phyloP scores from a whole-genome alignment of 2,113 vertebrate species.

The Perca fluviatilis region DNA sequence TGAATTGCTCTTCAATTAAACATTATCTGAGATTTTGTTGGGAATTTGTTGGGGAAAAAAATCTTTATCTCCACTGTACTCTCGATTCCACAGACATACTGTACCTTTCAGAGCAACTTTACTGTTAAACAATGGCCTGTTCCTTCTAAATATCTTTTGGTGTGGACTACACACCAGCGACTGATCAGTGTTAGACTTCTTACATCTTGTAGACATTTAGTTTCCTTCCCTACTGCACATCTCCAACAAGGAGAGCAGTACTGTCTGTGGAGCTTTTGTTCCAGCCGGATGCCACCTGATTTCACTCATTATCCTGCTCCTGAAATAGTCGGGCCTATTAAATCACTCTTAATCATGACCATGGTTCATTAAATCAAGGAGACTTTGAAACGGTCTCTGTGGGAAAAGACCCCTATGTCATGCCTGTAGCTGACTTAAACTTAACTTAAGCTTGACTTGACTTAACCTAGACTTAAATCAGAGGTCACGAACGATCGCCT shows the following conservation, averaged over 20 bases:
- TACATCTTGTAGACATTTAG: background rate
- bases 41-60: background rate
- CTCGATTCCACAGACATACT: background rate
- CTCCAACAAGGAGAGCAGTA: constrained; percentile 25
- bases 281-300: constrained; percentile 70
- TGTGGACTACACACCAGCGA: too few relatives aligned
- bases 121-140: background rate
- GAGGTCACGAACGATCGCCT: constrained; percentile 4
- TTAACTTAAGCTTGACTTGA: too few relatives aligned
- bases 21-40: background rate
- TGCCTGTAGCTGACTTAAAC: constrained; percentile 38
- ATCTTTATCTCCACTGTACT: background rate
- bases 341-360: constrained; percentile 76
- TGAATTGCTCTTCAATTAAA: background rate
- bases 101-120: background rate
- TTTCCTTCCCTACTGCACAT: constrained; percentile 6
- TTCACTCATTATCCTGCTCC: constrained; percentile 77
- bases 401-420: constrained; percentile 41
- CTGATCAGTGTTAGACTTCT: background rate
- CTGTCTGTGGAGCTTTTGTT: constrained; percentile 60
- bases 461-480: background rate
- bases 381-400: constrained; percentile 50
- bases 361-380: constrained; percentile 70
- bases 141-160: background rate
- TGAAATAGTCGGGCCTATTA: constrained; percentile 78